Conservation (phyloP, 2,113 vertebrate genomes). For the Chauna torquata region DNA sequence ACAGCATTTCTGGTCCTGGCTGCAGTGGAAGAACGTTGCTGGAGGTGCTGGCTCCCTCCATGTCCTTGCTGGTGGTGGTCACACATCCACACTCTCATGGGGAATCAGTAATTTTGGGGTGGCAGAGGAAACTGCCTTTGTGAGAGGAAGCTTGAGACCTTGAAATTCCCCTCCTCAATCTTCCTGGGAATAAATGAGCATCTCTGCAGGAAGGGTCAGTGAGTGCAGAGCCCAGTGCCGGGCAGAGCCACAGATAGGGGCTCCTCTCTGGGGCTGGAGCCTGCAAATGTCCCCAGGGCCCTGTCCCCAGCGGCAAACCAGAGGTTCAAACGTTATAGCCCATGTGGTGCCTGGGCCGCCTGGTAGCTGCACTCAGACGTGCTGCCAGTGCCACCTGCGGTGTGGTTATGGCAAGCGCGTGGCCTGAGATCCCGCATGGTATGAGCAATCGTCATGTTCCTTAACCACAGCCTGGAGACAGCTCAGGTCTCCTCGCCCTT, state of each 20-base stretch:
- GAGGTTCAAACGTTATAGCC: neutral
- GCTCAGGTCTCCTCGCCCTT: neutral
- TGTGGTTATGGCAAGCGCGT: neutral
- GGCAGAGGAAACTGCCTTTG: too few relatives aligned
- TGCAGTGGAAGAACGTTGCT: too few relatives aligned
- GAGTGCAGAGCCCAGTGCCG: too few relatives aligned
- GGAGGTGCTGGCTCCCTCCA: too few relatives aligned
- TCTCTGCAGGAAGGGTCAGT: neutral
- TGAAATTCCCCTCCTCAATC: neutral
- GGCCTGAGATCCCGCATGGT: accelerated
- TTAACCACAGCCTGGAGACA: neutral
- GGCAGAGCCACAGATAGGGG: too few relatives aligned
- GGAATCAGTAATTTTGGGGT: too few relatives aligned
- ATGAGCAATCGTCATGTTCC: neutral
- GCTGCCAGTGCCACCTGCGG: accelerated
- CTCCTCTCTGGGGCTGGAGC: neutral
- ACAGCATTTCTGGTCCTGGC: too few relatives aligned
- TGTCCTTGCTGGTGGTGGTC: too few relatives aligned
- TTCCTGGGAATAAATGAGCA: neutral
- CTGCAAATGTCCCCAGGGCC: too few relatives aligned
- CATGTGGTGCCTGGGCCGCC: neutral
- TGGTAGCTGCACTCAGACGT: neutral
- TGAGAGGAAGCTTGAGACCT: too few relatives aligned
- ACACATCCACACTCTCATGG: too few relatives aligned
- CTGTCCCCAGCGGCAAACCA: neutral